Conservation (phyloP, 2,113 vertebrate genomes). For the Vulpes vulpes region DNA sequence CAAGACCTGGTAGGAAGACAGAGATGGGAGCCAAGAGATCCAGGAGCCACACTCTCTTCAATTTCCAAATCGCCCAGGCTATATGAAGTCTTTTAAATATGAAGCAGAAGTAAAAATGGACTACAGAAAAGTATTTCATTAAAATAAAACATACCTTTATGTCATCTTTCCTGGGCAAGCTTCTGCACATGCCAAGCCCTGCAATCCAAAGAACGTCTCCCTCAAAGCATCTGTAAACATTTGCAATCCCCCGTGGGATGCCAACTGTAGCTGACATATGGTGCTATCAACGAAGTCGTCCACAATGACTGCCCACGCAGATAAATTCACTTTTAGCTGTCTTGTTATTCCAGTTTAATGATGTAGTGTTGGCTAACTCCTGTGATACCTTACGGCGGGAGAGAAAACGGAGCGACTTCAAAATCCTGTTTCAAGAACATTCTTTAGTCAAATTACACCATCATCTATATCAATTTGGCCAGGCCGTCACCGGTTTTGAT, state of each 20-base stretch:
- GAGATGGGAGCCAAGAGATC: not conserved
- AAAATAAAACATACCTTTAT: not conserved
- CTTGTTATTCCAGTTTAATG: conserved; percentile 62
- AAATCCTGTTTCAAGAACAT: not conserved
- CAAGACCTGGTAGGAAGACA: not conserved
- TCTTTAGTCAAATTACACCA: not conserved
- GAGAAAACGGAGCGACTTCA: not conserved
- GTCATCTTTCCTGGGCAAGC: not conserved
- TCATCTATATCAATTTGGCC: not conserved
- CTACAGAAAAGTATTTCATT: not conserved
- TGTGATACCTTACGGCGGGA: not conserved
- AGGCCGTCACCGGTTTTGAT: not conserved
- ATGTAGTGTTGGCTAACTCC: not conserved
- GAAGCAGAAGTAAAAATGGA: not conserved
- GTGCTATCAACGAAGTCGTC: not conserved
- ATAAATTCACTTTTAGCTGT: conserved; percentile 51
- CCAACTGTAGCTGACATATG: conserved; percentile 68
- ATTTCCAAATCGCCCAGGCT: not conserved
- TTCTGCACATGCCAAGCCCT: not conserved
- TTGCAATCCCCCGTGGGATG: conserved; percentile 2
- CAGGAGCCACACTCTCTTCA: not conserved
- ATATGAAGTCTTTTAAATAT: not conserved
- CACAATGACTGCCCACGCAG: conserved; percentile 31
- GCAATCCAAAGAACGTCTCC: not conserved
- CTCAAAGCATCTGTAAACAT: conserved; percentile 63